Conservation (phyloP, 2,113 vertebrate species). For the Coregonus clupeaformis region DNA sequence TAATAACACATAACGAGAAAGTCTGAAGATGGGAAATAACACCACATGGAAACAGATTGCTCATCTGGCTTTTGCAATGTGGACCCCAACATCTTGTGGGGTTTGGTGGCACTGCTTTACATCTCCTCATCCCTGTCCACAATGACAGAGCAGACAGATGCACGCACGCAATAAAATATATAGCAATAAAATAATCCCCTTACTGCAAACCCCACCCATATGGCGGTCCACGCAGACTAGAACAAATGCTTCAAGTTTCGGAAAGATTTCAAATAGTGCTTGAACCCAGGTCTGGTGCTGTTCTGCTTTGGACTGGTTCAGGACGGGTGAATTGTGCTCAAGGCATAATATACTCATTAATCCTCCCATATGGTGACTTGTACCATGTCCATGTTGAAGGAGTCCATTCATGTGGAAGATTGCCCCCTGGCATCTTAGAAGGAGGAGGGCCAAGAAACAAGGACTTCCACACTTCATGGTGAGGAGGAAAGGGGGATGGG, state of each 20-base stretch:
- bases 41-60: neutral
- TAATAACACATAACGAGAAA: no score
- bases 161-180: constrained; percentile 3
- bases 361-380: constrained; percentile 70
- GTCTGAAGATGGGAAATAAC: neutral
- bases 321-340: constrained; percentile 49
- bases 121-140: constrained; percentile 8
- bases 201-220: constrained; percentile 18
- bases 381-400: constrained; percentile 53
- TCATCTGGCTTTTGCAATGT: neutral
- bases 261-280: constrained; percentile 45
- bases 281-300: constrained; percentile 34
- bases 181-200: constrained; percentile 20
- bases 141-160: constrained; percentile 20
- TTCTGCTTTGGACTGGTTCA: constrained; percentile 54
- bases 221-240: constrained; percentile 44
- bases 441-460: constrained; percentile 35
- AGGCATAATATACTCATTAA: constrained; percentile 65
- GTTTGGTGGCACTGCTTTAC: neutral
- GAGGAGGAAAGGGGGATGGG: constrained; percentile 3
- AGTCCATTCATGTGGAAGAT: constrained; percentile 56
- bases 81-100: neutral
- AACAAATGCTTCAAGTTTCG: constrained; percentile 24
- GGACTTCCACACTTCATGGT: constrained; percentile 35
- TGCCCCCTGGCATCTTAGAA: constrained; percentile 40